Base-by-base conservation (phyloP, 2,113 vertebrate genomes). In the Protomyctophum bolini region DNA sequence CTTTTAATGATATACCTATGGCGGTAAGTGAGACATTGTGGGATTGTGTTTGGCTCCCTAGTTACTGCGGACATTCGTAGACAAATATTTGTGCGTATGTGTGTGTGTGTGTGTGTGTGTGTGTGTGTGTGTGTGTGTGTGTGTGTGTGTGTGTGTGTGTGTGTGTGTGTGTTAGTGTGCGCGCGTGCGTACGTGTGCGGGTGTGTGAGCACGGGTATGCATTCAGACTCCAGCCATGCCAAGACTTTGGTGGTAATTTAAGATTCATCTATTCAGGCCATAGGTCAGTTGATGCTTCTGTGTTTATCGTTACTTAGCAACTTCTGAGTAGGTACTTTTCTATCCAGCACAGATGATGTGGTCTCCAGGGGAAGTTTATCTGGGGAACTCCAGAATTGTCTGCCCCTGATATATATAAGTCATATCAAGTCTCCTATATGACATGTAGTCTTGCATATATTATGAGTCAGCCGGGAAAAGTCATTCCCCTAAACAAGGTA, bases 181-280 rank as follows among this genome's bases (percentile, higher is more conserved):
- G 62, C 50, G 46, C 48, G 46, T 47, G 63, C 59, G 33, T 76
- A 14, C 59, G 66, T 79, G 58, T 41, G 14, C 59, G 63, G 75
- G 58, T 79, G 58, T 29, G 14, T 63, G 63, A 75, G 58, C 47
- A 77, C 21, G 21, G 75, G 68, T 61, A 45, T 76, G 79, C 83
- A 66, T 50, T 21, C 21, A 21, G 2, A 21, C 21, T 21, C 69
- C 72, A 56, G 71, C 63, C 60, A 1, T 63, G 63, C 52, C n/a
- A 49, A 2, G n/a, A 73, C 63, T 68, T 54, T 58, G 29, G 10
- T 46, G 83, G 75, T 88, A 87, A 84, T 80, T 88, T 87, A 68
- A 72, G 89, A 59, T 50, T 4, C 10, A 21, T 69, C 66, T 77
- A 76, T 77, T 60, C 76, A 52, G 80, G 69, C 46, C 57, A 12